These are phyloP conservation scores for Hipposideros larvatus DNA, from an alignment of 2,797 vertebrate species.

Conservation along the genomic window DNA sequence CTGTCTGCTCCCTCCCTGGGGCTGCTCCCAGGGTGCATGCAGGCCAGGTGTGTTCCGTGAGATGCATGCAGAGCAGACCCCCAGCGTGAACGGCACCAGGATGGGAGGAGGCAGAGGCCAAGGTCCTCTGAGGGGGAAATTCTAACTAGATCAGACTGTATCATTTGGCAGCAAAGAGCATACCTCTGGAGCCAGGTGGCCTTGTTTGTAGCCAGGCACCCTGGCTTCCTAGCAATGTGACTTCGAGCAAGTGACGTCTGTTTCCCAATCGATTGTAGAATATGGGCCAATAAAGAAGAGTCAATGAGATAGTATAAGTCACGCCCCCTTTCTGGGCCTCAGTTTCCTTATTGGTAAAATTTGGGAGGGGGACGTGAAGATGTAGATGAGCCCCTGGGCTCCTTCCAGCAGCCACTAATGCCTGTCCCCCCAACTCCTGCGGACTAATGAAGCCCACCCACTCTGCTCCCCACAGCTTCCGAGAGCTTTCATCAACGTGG, in stretches of 20 bases:
- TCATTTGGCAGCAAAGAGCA: background rate
- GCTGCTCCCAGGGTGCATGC: no score
- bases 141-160: background rate
- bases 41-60: background rate
- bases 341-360: background rate
- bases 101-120: background rate
- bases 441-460: background rate
- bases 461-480: constrained; percentile 91
- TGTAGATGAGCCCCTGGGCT: background rate
- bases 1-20: background rate
- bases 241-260: background rate
- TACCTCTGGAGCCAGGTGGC: background rate
- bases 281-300: background rate
- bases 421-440: no score
- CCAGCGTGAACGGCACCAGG: accelerated
- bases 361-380: background rate
- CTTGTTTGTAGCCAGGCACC: no score
- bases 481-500: constrained; percentile 92
- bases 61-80: background rate
- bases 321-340: background rate
- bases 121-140: background rate
- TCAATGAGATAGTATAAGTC: background rate
- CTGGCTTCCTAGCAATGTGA: background rate
- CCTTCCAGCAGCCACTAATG: background rate
- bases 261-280: background rate